Evolutionary conservation across 1,140 invertebrate genomes (phyloP).

Genomic region (Bradysia coprophila): DNA sequence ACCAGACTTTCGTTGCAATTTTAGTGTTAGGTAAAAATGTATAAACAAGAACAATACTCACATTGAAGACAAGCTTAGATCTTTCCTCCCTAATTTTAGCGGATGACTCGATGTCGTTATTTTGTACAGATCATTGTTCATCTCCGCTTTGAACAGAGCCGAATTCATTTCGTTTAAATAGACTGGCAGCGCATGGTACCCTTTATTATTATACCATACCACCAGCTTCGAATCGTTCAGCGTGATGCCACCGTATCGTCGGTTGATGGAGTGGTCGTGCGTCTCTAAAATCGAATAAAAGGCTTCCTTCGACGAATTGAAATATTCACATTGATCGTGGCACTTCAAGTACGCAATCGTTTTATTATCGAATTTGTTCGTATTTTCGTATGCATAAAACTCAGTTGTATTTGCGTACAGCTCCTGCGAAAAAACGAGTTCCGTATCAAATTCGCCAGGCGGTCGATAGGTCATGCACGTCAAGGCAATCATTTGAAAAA

Average conservation of each 20-base stretch:
- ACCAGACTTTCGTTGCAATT: too few relatives aligned
- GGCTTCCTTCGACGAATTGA: slow-evolving; percentile 14
- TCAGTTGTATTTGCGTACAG: slow-evolving; percentile 31
- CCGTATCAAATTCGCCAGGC: slow-evolving; percentile 36
- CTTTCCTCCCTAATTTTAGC: slow-evolving; percentile 38
- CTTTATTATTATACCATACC: slow-evolving; percentile 80
- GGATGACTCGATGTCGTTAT: slow-evolving; percentile 38
- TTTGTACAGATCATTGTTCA: slow-evolving; percentile 18
- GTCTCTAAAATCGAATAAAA: slow-evolving; percentile 36
- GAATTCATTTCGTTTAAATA: slow-evolving; percentile 56
- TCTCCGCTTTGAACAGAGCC: slow-evolving; percentile 32
- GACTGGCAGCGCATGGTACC: slow-evolving; percentile 51
- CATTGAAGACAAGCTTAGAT: slow-evolving; percentile 40
- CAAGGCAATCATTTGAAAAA: slow-evolving; percentile 46
- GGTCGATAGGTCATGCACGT: slow-evolving; percentile 42
- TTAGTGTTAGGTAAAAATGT: too few relatives aligned
- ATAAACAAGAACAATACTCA: too few relatives aligned
- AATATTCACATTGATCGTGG: slow-evolving; percentile 11
- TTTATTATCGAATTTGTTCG: slow-evolving; percentile 6
- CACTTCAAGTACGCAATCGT: slow-evolving; percentile 8
- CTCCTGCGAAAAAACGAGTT: slow-evolving; percentile 27
- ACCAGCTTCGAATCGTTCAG: slow-evolving; percentile 24
- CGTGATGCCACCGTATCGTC: slow-evolving; percentile 31
- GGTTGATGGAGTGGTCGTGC: slow-evolving; percentile 35
- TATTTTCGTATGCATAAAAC: slow-evolving; percentile 27